Evolutionary conservation across 2,888 invertebrate genomes (phyloP).

Genomic region (Crepidodera aurea): DNA sequence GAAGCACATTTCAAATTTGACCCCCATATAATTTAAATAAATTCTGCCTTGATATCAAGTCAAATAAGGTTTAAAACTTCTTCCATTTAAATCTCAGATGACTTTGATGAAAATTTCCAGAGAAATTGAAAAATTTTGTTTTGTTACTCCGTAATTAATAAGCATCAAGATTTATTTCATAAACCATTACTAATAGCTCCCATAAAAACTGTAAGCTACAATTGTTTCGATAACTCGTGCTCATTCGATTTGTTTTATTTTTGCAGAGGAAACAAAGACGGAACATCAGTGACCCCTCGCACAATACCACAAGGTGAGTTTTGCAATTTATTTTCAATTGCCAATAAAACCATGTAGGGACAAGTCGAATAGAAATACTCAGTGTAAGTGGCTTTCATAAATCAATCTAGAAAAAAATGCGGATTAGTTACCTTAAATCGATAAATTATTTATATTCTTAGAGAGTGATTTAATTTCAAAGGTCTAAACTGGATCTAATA

Average conservation of each 20-base stretch:
- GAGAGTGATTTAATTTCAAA: background rate
- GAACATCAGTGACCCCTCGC: slow-evolving; percentile 83
- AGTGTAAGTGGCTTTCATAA: slow-evolving; percentile 27
- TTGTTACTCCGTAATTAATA: background rate
- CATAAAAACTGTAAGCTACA: background rate
- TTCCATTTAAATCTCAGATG: too few species aligned
- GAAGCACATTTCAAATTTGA: too few species aligned
- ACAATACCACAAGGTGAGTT: slow-evolving; percentile 74
- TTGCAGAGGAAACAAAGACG: slow-evolving; percentile 72
- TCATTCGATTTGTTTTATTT: slow-evolving; percentile 26
- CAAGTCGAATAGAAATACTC: slow-evolving; percentile 10
- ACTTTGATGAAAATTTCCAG: too few species aligned
- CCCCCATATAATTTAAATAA: too few species aligned
- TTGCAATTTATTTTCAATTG: slow-evolving; percentile 26
- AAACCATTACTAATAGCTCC: background rate
- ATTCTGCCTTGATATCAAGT: too few species aligned
- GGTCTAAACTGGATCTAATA: too few species aligned
- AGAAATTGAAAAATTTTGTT: too few species aligned
- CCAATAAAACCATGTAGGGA: slow-evolving; percentile 26
- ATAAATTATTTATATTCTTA: slow-evolving; percentile 2
- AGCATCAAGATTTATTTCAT: background rate
- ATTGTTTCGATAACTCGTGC: background rate
- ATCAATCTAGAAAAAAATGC: slow-evolving; percentile 19
- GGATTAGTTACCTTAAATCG: slow-evolving; percentile 6
- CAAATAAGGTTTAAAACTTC: too few species aligned